Conservation (phyloP, 2,888 invertebrate genomes). For the Tachina grossa region DNA sequence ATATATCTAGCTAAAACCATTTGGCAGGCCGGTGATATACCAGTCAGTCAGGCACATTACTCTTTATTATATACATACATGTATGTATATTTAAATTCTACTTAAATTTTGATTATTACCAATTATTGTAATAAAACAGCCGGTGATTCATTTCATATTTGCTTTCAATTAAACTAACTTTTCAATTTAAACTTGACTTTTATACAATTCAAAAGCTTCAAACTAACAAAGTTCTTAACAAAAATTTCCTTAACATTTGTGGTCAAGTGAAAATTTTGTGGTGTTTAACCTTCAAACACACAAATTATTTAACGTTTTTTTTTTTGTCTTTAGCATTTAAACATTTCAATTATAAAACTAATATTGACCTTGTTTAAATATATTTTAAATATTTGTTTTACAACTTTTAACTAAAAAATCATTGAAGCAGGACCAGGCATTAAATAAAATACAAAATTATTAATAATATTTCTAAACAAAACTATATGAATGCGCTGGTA, state of each 20-base stretch:
- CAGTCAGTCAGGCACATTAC: no score
- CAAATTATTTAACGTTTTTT: constrained; percentile 30
- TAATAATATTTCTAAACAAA: constrained; percentile 11
- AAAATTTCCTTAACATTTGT: constrained; percentile 59
- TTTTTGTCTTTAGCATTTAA: constrained; percentile 37
- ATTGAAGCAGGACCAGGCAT: constrained; percentile 65
- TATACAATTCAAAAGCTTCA: constrained; percentile 9
- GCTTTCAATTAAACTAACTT: constrained; percentile 6
- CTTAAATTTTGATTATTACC: not conserved
- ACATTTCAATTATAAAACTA: constrained; percentile 48
- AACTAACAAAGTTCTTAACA: constrained; percentile 15
- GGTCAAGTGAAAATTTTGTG: constrained; percentile 64
- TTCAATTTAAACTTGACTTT: constrained; percentile 35
- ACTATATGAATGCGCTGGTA: constrained; percentile 12
- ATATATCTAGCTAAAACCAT: no score
- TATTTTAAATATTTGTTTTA: constrained; percentile 50
- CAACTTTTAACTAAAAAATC: constrained; percentile 60
- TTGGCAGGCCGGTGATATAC: no score
- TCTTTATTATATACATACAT: no score
- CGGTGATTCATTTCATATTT: not conserved
- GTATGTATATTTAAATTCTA: not conserved
- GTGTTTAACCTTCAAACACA: constrained; percentile 57
- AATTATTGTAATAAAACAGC: no score
- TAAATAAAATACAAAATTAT: constrained; percentile 36
- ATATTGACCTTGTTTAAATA: constrained; percentile 64